These are phyloP conservation scores for Acanthurus lineatus DNA, from an alignment of 2,797 vertebrate genomes.

Conservation along the genomic window DNA sequence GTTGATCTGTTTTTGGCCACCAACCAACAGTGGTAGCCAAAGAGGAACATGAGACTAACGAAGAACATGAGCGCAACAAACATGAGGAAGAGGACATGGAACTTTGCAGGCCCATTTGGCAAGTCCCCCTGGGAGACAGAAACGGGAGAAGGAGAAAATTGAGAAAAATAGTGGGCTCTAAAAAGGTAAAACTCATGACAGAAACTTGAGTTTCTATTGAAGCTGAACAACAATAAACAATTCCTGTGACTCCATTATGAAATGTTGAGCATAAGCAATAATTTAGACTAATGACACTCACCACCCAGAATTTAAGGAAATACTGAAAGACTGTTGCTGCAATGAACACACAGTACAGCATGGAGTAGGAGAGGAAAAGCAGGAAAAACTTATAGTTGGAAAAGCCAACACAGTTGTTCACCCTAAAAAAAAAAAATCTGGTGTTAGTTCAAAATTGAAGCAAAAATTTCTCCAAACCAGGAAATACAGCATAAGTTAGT, in stretches of 20 bases:
- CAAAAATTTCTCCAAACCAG: neutral
- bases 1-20: conserved; percentile 97
- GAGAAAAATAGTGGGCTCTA: conserved; percentile 15
- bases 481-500: neutral
- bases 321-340: conserved; percentile 95
- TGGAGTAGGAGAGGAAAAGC: conserved; percentile 96
- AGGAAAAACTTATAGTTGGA: conserved; percentile 99
- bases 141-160: conserved; percentile 37
- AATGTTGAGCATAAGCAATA: conserved; percentile 1
- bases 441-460: conserved; percentile 1
- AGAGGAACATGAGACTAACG: conserved; percentile 97
- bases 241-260: neutral
- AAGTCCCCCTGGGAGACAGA: conserved; percentile 88
- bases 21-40: conserved; percentile 98
- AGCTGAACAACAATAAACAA: neutral
- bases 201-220: neutral
- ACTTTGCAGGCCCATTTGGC: conserved; percentile 91
- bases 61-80: conserved; percentile 99
- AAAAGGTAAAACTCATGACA: conserved; percentile 15
- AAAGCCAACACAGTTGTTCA: conserved; percentile 99
- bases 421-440: conserved; percentile 82
- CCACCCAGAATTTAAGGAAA: conserved; percentile 97
- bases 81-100: conserved; percentile 97
- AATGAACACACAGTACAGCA: conserved; percentile 95
- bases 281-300: conserved; percentile 82